Base-by-base conservation (phyloP, 2,797 vertebrate species). In the Oryzias sinensis region DNA sequence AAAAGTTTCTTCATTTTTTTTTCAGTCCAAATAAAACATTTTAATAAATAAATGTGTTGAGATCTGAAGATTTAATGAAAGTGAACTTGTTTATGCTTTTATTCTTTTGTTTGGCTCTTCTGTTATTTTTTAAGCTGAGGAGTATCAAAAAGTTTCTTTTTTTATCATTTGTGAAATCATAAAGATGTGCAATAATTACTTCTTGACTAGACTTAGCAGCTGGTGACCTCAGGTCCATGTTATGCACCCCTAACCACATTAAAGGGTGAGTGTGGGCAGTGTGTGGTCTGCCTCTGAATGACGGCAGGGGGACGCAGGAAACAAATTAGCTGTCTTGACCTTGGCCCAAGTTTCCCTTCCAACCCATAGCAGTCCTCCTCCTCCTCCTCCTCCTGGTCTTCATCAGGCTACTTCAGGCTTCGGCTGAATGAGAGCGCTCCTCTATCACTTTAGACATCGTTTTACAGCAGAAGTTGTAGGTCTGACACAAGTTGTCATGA, bases 321-420 rank as follows among this genome's bases (percentile, higher is more conserved):
- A 90, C 89, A 91, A 92, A 93, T 92, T 90, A 88, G 90, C 89
- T 92, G 89, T 92, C 88, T 91, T 92, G 90, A 93, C 91, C 91
- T 92, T 90, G 90, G 90, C 87, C 86, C 82, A 79, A 87, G 87
- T 89, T 90, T 90, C 80, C 82, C 74, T 87, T 86, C 85, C 79
- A 84, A 73, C 79, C 86, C 69, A 80, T 70, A 57, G 64, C 76
- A 46, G 73, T 27, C 54, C 79, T 74, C 66, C 65, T 69, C 51
- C 77, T 56, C 58, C 20, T 22, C 20, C 20, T 22, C 20, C 20
- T 22, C 55, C 47, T 59, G 59, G 69, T 81, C 86, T 87, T 86
- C 85, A 81, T 87, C 80, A 80, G 67, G 81, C 84, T 74, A 89
- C 90, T 91, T 91, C 87, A 91, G 90, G 88, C 84, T 89, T 90